A percentile compares a stretch with the other conserved stretches of the same genome.
Conservation (phyloP, 1,140 invertebrate species). For the Monochamus saltuarius region DNA sequence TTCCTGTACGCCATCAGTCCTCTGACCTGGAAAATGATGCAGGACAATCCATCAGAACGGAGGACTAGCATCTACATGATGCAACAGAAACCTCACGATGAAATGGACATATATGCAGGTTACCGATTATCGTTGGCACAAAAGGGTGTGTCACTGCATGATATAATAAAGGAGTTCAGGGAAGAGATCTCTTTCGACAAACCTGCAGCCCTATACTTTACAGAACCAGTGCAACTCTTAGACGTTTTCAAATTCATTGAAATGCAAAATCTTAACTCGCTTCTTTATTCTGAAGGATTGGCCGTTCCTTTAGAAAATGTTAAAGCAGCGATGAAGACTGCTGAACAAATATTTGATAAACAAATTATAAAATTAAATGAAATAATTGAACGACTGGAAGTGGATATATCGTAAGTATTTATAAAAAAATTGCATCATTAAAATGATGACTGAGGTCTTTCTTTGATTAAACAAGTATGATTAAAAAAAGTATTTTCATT, state of each 20-base stretch:
- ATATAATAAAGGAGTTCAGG: conserved; percentile 56
- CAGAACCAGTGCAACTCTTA: conserved; percentile 58
- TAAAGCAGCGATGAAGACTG: conserved; percentile 50
- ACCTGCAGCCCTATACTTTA: conserved; percentile 59
- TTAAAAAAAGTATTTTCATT: too few relatives aligned
- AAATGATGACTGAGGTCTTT: too few relatives aligned
- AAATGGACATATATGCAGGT: conserved; percentile 34
- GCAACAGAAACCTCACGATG: conserved; percentile 6
- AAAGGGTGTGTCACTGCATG: conserved; percentile 51
- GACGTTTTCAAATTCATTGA: conserved; percentile 60
- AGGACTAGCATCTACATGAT: neutral
- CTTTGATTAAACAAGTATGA: too few relatives aligned
- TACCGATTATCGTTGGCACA: conserved; percentile 30
- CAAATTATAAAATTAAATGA: conserved; percentile 51
- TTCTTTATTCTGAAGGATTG: conserved; percentile 63
- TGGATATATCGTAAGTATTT: conserved; percentile 50
- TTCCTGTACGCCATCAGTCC: conserved; percentile 64
- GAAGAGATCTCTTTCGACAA: conserved; percentile 51
- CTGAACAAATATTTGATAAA: conserved; percentile 48
- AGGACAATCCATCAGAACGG: conserved; percentile 28
- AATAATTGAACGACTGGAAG: conserved; percentile 52
- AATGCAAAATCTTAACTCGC: conserved; percentile 65
- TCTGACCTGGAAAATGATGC: conserved; percentile 57
- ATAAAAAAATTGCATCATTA: too few relatives aligned
- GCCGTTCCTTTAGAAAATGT: conserved; percentile 58